These are phyloP conservation scores for Microctonus aethiopoides DNA, from an alignment of 2,888 invertebrate species.

Conservation along the genomic window DNA sequence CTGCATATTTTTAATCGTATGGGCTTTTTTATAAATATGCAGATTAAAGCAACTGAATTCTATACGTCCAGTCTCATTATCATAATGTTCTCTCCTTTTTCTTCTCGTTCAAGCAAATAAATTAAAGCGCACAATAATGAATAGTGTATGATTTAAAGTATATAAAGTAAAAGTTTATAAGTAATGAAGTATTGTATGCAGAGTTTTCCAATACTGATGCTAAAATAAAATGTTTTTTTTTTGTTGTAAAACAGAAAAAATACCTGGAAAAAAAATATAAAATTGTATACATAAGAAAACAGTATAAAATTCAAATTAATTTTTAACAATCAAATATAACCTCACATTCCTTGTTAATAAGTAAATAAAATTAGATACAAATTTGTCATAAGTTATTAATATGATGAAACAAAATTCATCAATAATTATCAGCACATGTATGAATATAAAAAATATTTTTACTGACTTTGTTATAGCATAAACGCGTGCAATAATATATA, in stretches of 20 bases:
- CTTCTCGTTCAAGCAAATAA: constrained; percentile 57
- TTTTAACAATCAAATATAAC: constrained; percentile 32
- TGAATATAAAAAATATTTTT: neutral
- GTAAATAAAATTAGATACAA: constrained; percentile 15
- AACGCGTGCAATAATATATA: neutral
- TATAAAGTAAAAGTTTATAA: constrained; percentile 30
- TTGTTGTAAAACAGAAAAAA: constrained; percentile 50
- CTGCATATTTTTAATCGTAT: constrained; percentile 53
- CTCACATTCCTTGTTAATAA: constrained; percentile 13
- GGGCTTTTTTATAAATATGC: constrained; percentile 41
- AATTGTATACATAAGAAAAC: constrained; percentile 39
- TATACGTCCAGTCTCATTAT: constrained; percentile 21
- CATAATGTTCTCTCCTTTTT: constrained; percentile 9
- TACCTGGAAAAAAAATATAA: constrained; percentile 56
- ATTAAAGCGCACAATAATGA: constrained; percentile 59
- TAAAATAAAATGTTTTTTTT: constrained; percentile 43
- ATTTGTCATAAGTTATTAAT: constrained; percentile 17
- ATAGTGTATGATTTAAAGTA: constrained; percentile 40
- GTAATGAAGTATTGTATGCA: constrained; percentile 57
- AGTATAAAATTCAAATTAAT: constrained; percentile 36
- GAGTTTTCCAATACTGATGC: constrained; percentile 61
- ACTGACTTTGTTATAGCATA: neutral
- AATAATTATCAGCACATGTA: constrained; percentile 6
- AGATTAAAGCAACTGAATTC: constrained; percentile 43
- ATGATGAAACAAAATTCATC: too few relatives aligned